Evolutionary conservation across 2,888 invertebrate genomes (phyloP).

Genomic region (Stramonita haemastoma): DNA sequence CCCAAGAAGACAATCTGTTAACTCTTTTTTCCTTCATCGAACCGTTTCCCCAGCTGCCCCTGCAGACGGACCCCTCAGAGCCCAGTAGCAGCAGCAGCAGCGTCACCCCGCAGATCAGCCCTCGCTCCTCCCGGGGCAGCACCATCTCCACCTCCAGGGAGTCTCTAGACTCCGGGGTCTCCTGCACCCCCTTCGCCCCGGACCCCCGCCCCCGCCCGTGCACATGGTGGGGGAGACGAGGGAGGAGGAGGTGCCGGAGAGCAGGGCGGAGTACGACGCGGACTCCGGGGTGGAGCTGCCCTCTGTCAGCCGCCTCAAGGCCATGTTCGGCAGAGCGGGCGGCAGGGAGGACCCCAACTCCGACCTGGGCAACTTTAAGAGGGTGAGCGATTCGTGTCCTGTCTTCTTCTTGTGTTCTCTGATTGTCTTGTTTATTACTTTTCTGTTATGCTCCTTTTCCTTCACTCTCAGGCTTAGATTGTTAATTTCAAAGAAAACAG

Average conservation of each 20-base stretch:
- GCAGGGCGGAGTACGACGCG: slow-evolving; percentile 65
- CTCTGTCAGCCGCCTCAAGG: slow-evolving; percentile 70
- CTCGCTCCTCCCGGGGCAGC: slow-evolving; percentile 43
- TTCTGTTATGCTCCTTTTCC: too few species aligned
- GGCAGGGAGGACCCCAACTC: slow-evolving; percentile 3
- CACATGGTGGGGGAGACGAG: slow-evolving; percentile 57
- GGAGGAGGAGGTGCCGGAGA: slow-evolving; percentile 69
- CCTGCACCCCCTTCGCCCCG: slow-evolving; percentile 40
- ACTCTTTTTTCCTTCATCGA: not conserved
- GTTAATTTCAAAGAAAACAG: too few species aligned
- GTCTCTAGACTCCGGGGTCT: slow-evolving; percentile 58
- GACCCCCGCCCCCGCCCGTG: slow-evolving; percentile 50
- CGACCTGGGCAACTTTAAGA: slow-evolving; percentile 48
- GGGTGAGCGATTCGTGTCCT: slow-evolving; percentile 56
- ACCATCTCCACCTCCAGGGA: slow-evolving; percentile 54
- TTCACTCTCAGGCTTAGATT: too few species aligned
- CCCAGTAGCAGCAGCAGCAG: slow-evolving; percentile 41
- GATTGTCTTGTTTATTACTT: too few species aligned
- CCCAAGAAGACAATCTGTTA: not conserved
- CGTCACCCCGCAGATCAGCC: slow-evolving; percentile 43
- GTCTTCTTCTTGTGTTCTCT: not conserved
- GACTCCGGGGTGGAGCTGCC: slow-evolving; percentile 65
- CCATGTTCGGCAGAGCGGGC: slow-evolving; percentile 58
- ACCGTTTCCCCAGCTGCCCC: not conserved
- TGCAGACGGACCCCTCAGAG: slow-evolving; percentile 33